Conservation (phyloP, 2,888 invertebrate species). For the Limnephilus auricula region DNA sequence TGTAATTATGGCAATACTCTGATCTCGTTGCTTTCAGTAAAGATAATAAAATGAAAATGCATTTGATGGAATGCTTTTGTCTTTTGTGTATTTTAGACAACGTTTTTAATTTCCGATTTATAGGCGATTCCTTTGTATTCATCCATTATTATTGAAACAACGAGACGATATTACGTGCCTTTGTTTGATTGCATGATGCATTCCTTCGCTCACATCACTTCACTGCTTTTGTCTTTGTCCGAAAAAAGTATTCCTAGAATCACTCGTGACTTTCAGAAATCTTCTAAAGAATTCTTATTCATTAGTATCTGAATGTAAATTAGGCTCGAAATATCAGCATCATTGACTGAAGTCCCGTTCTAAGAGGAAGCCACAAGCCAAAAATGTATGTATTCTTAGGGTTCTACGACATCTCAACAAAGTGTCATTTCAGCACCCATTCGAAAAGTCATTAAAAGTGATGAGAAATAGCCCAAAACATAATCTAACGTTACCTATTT, state of each 20-base stretch:
- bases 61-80: not conserved
- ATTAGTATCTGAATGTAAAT: not conserved
- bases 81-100: not conserved
- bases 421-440: no score
- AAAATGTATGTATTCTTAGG: no score
- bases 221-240: slow-evolving; percentile 7
- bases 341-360: not conserved
- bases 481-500: no score
- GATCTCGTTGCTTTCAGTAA: not conserved
- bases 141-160: not conserved
- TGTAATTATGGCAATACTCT: not conserved
- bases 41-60: not conserved
- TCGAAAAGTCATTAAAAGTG: no score
- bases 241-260: slow-evolving; percentile 19
- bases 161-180: slow-evolving; percentile 6
- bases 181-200: not conserved
- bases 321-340: not conserved
- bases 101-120: slow-evolving; percentile 5
- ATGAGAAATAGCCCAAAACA: no score
- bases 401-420: no score
- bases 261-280: not conserved
- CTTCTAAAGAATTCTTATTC: not conserved
- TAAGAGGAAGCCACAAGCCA: no score
- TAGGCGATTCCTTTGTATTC: not conserved
- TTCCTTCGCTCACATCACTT: not conserved